Evolutionary conservation across 2,888 invertebrate genomes (phyloP).

Genomic region (Monopis laevigella): DNA sequence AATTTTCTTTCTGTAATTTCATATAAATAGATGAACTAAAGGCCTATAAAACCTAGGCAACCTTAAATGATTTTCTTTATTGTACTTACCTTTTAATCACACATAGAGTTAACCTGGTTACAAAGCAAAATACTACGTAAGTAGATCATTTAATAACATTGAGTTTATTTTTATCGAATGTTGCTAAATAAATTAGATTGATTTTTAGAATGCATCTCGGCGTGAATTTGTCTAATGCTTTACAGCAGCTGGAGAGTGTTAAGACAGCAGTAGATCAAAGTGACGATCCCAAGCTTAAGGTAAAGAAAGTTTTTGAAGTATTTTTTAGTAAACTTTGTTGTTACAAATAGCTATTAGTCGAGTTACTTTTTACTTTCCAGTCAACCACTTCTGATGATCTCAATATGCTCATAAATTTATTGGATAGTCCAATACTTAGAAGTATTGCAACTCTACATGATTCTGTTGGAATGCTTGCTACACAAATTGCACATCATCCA

Average conservation of each 20-base stretch:
- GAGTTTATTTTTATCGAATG: too few relatives aligned
- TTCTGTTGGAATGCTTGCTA: constrained; percentile 86
- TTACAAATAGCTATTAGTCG: neutral
- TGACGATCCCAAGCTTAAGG: constrained; percentile 83
- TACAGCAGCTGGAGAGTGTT: constrained; percentile 88
- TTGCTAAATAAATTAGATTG: too few relatives aligned
- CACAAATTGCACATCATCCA: constrained; percentile 88
- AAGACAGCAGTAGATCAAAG: constrained; percentile 86
- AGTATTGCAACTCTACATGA: constrained; percentile 93
- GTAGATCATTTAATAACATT: too few relatives aligned
- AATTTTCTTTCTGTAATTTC: too few relatives aligned
- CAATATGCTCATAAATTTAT: constrained; percentile 81
- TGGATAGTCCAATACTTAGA: constrained; percentile 90
- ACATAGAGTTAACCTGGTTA: too few relatives aligned
- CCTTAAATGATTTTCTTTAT: too few relatives aligned
- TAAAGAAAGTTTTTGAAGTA: constrained; percentile 25
- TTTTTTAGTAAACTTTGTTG: neutral
- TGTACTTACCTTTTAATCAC: too few relatives aligned
- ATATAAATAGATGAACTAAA: too few relatives aligned
- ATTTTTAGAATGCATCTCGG: constrained; percentile 60
- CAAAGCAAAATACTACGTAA: too few relatives aligned
- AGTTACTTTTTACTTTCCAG: constrained; percentile 26
- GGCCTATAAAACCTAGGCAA: too few relatives aligned
- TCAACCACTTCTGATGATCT: constrained; percentile 77
- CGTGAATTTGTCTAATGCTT: constrained; percentile 87